Percentiles rank a stretch among this genome's conserved stretches.
Conservation (phyloP, 2,888 invertebrate species). For the Amblyteles armatorius region DNA sequence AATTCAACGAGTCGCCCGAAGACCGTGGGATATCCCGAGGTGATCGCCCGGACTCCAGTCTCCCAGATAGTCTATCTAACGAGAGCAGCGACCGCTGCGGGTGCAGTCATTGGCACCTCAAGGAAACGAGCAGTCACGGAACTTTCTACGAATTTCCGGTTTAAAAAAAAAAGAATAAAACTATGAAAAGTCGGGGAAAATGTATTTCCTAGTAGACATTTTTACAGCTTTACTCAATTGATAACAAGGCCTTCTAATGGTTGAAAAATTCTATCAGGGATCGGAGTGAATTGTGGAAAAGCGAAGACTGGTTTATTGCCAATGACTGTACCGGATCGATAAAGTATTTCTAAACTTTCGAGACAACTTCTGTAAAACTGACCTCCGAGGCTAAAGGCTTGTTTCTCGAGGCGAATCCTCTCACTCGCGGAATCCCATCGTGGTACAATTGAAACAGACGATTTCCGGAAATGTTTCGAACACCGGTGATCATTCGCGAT, state of each 20-base stretch:
- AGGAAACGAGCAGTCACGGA: neutral
- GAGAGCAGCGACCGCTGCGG: neutral
- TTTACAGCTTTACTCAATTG: neutral
- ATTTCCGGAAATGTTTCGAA: constrained; percentile 24
- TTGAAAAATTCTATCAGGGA: neutral
- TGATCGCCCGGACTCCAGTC: constrained; percentile 22
- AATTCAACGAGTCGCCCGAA: constrained; percentile 44
- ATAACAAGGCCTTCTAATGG: neutral
- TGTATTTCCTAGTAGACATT: neutral
- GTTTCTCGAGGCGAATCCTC: constrained; percentile 65
- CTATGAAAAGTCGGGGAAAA: neutral
- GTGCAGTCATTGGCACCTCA: constrained; percentile 6
- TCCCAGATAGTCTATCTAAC: neutral
- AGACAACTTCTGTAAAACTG: constrained; percentile 37
- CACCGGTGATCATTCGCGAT: constrained; percentile 62
- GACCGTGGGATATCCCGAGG: constrained; percentile 52
- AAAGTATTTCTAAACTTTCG: neutral
- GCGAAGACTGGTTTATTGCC: neutral
- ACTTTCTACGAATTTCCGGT: neutral
- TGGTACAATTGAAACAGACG: constrained; percentile 11
- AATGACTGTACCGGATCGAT: neutral
- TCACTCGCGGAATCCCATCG: constrained; percentile 61
- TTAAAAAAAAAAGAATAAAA: neutral
- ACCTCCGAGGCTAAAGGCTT: constrained; percentile 82
- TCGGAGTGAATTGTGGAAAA: neutral